Evolutionary conservation across 1,140 invertebrate genomes (phyloP).

Genomic region (roundworm (Caenorhabditis elegans)): DNA sequence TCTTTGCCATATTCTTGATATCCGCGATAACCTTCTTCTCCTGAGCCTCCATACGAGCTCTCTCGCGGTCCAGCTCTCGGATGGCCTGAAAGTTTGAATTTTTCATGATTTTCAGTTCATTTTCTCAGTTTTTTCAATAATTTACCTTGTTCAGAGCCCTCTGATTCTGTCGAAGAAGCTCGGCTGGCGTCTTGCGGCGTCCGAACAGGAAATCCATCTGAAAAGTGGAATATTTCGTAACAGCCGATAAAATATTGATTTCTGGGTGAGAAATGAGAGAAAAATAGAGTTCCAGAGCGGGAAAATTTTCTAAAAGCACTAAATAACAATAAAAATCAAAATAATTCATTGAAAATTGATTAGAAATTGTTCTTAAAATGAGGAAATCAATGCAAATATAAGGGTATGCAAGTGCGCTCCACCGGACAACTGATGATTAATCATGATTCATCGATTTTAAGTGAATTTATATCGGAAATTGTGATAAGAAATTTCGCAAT

Average conservation of each 20-base stretch:
- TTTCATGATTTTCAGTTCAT: neutral
- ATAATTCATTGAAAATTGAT: neutral
- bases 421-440: no score
- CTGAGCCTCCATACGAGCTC: slow-evolving; percentile 88
- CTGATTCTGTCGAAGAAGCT: slow-evolving; percentile 97
- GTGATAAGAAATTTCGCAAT: no score
- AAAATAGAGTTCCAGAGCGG: no score
- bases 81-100: slow-evolving; percentile 74
- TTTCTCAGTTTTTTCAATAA: neutral
- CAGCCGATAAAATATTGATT: no score
- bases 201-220: slow-evolving; percentile 94
- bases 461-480: no score
- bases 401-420: neutral
- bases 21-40: slow-evolving; percentile 98
- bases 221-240: neutral
- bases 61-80: slow-evolving; percentile 72
- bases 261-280: no score
- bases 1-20: slow-evolving; percentile 98
- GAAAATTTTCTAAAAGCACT: no score
- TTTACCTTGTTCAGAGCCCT: slow-evolving; percentile 84
- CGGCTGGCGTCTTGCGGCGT: slow-evolving; percentile 89
- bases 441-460: no score
- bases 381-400: no score
- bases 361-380: no score
- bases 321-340: neutral